phyloP scores from a whole-genome alignment of 2,888 invertebrate genomes.

The Neuroscelio doddi region DNA sequence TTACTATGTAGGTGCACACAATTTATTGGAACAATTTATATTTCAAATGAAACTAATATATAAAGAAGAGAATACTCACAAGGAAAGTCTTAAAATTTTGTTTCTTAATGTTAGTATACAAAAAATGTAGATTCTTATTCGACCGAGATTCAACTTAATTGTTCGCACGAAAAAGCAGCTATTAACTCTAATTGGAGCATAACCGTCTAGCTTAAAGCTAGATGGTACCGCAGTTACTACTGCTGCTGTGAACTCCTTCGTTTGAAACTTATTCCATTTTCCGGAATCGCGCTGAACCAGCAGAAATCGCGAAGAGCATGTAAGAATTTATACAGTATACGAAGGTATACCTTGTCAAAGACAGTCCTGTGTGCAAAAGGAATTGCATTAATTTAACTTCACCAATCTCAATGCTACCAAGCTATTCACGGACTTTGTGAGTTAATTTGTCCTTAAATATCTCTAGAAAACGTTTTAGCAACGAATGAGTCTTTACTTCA shows the following conservation, averaged over 20 bases:
- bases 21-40: too few species aligned
- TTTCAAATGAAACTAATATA: too few species aligned
- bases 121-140: slow-evolving; percentile 6
- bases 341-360: slow-evolving; percentile 9
- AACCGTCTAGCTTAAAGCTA: slow-evolving; percentile 23
- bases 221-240: slow-evolving; percentile 26
- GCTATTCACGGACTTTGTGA: slow-evolving; percentile 1
- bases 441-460: slow-evolving; percentile 7
- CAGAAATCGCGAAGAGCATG: slow-evolving; percentile 17
- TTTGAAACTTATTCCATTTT: slow-evolving; percentile 33
- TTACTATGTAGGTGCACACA: too few species aligned
- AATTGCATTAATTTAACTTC: slow-evolving; percentile 20
- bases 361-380: slow-evolving; percentile 6
- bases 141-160: slow-evolving; percentile 24
- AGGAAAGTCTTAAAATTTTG: too few species aligned
- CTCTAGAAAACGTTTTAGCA: background rate
- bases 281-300: slow-evolving; percentile 20
- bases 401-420: slow-evolving; percentile 2
- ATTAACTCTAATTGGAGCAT: slow-evolving; percentile 38
- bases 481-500: background rate
- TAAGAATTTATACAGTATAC: slow-evolving; percentile 5
- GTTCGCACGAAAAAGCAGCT: slow-evolving; percentile 29
- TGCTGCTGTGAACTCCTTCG: slow-evolving; percentile 18
- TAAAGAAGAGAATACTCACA: too few species aligned
- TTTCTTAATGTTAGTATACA: too few species aligned